These are phyloP conservation scores for Orthonyx spaldingii DNA, from an alignment of 2,113 vertebrate species.

Conservation along the genomic window DNA sequence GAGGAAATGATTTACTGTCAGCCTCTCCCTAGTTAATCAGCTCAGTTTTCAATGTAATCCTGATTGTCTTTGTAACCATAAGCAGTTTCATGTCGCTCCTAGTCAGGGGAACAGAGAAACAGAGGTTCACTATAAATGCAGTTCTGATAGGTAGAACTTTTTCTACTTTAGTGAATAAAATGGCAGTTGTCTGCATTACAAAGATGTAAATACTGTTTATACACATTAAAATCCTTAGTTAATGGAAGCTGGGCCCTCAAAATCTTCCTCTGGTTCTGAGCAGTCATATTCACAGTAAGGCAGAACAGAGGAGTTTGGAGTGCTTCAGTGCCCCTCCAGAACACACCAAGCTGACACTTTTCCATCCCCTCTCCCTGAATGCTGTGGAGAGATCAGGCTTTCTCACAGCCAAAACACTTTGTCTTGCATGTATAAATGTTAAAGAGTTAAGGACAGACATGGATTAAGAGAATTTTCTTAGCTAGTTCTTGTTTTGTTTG, in stretches of 20 bases:
- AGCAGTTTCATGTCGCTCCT: fast-evolving
- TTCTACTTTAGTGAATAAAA: neutral
- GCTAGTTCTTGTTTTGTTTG: neutral
- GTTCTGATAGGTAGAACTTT: neutral
- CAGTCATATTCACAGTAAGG: neutral
- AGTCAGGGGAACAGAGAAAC: neutral
- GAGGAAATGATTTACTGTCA: neutral
- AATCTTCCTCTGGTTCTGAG: neutral
- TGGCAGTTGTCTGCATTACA: neutral
- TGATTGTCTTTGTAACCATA: neutral
- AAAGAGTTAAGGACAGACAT: neutral
- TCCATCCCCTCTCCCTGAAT: neutral
- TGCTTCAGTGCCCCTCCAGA: neutral
- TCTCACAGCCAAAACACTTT: neutral
- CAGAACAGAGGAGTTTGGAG: neutral
- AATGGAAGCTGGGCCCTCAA: neutral
- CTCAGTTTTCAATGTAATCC: neutral
- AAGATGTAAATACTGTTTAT: neutral
- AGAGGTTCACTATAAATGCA: neutral
- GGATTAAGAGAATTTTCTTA: neutral
- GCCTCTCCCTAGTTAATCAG: neutral
- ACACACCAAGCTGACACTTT: neutral
- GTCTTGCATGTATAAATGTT: neutral
- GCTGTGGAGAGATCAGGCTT: neutral
- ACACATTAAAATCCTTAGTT: neutral